Conservation (phyloP, 2,113 vertebrate species). For the Alligator sinensis region DNA sequence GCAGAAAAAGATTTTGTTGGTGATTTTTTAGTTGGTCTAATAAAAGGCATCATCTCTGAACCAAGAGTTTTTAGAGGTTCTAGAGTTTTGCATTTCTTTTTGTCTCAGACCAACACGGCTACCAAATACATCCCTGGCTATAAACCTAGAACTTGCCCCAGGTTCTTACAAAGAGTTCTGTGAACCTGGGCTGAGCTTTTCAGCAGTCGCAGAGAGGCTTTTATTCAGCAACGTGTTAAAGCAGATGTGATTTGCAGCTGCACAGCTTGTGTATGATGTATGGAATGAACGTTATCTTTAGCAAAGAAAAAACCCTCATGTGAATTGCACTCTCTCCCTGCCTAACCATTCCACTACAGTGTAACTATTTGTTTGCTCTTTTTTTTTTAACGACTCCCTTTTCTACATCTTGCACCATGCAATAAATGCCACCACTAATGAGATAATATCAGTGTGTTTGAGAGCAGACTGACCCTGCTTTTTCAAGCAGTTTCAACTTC, state of each 20-base stretch:
- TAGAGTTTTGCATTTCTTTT: too few relatives aligned
- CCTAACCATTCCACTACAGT: not conserved
- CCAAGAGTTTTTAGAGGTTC: too few relatives aligned
- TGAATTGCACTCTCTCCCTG: not conserved
- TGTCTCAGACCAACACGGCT: too few relatives aligned
- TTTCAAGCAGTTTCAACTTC: conserved; percentile 67
- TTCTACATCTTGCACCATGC: conserved; percentile 43
- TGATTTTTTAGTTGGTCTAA: too few relatives aligned
- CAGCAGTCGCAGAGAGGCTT: not conserved
- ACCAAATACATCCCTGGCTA: too few relatives aligned
- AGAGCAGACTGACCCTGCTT: conserved; percentile 71
- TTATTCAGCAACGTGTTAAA: not conserved
- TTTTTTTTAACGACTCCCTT: conserved; percentile 29
- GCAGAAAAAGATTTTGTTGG: too few relatives aligned
- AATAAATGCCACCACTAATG: conserved; percentile 75
- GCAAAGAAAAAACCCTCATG: not conserved
- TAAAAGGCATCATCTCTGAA: too few relatives aligned
- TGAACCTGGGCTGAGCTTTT: not conserved
- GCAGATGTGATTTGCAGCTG: not conserved
- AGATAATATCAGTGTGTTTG: conserved; percentile 75
- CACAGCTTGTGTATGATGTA: not conserved
- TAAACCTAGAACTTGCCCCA: not conserved
- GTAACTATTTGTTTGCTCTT: conserved; percentile 28
- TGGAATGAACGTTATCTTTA: not conserved
- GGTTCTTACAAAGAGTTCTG: not conserved